These are phyloP conservation scores for Channallabes apus DNA, from an alignment of 2,797 vertebrate species.

Conservation along the genomic window DNA sequence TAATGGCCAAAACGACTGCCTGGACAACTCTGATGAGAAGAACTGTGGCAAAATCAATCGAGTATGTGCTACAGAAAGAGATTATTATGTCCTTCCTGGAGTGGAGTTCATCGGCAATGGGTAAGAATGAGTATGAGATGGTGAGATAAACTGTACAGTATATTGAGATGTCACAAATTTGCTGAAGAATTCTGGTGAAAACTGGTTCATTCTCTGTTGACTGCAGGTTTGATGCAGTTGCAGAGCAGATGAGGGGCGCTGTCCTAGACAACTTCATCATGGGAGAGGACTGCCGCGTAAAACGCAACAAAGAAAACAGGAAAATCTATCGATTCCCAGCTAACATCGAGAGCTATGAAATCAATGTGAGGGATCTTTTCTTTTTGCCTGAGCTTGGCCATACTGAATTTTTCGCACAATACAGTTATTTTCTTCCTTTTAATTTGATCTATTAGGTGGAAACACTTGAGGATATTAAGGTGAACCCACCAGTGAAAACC, in stretches of 20 bases:
- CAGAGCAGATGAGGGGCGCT: conserved; percentile 77
- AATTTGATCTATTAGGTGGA: conserved; percentile 70
- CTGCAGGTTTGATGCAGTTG: conserved; percentile 82
- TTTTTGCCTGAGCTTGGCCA: background rate
- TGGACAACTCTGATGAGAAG: conserved; percentile 89
- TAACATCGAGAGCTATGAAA: conserved; percentile 81
- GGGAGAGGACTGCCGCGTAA: conserved; percentile 76
- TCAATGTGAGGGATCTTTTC: conserved; percentile 74
- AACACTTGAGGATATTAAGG: conserved; percentile 73
- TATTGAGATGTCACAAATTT: background rate
- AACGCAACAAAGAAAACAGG: conserved; percentile 66
- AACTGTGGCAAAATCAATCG: conserved; percentile 67
- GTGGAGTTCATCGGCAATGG: conserved; percentile 78
- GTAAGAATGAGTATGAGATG: conserved; percentile 65
- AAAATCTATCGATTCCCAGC: conserved; percentile 80
- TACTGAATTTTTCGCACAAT: background rate
- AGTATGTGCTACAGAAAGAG: conserved; percentile 67
- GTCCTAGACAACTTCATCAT: conserved; percentile 87
- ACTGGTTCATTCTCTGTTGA: background rate
- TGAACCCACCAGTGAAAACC: conserved; percentile 45
- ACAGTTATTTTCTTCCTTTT: background rate
- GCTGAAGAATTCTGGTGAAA: background rate
- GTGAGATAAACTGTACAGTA: background rate
- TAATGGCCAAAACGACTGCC: conserved; percentile 91
- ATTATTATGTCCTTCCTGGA: conserved; percentile 69